Conservation (phyloP, 1,140 invertebrate genomes). For the Charaxes varanes region DNA sequence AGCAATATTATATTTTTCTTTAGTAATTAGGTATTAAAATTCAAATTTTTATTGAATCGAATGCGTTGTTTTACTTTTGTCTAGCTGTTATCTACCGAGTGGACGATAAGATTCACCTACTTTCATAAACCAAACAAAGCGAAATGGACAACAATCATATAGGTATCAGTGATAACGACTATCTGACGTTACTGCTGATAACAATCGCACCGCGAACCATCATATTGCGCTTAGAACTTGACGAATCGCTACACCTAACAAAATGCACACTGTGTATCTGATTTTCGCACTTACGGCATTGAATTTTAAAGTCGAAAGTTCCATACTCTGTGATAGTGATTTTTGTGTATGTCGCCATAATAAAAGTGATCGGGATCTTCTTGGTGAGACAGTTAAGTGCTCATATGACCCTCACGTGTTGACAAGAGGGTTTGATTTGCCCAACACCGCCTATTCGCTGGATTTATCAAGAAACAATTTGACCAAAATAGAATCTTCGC, state of each 20-base stretch:
- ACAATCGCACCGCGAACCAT: slow-evolving; percentile 14
- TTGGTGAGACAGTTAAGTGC: slow-evolving; percentile 46
- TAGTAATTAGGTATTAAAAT: neutral
- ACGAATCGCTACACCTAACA: slow-evolving; percentile 17
- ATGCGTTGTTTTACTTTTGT: too few relatives aligned
- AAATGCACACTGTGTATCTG: slow-evolving; percentile 23
- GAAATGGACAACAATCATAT: slow-evolving; percentile 54
- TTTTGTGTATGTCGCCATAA: slow-evolving; percentile 39
- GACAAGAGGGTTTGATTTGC: slow-evolving; percentile 29
- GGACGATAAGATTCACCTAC: slow-evolving; percentile 9
- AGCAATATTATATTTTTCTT: neutral
- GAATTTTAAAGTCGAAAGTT: slow-evolving; percentile 23
- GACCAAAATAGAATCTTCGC: slow-evolving; percentile 27
- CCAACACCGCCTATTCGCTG: slow-evolving; percentile 35
- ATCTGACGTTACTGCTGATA: slow-evolving; percentile 34
- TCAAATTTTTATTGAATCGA: neutral
- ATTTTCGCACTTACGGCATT: slow-evolving; percentile 26
- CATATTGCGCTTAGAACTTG: slow-evolving; percentile 18
- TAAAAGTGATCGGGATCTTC: slow-evolving; percentile 31
- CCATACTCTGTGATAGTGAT: slow-evolving; percentile 38
- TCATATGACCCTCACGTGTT: slow-evolving; percentile 36
- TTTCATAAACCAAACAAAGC: slow-evolving; percentile 29
- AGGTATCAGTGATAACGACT: slow-evolving; percentile 45
- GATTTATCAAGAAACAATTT: slow-evolving; percentile 60
- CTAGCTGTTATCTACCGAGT: neutral